These are phyloP conservation scores for Rhamnusium bicolor DNA, from an alignment of 2,888 invertebrate species.

Conservation along the genomic window DNA sequence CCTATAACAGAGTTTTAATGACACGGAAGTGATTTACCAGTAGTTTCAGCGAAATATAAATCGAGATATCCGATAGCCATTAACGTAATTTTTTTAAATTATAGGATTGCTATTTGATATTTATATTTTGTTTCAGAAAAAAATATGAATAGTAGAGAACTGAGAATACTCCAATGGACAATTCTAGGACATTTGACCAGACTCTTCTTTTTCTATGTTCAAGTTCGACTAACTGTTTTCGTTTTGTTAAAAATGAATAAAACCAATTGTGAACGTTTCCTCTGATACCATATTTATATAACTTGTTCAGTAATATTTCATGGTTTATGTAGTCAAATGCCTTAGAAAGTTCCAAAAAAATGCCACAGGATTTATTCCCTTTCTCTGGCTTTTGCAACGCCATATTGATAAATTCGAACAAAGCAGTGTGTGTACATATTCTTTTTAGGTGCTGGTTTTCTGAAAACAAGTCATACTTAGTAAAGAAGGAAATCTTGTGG, in stretches of 20 bases:
- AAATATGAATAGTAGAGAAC: neutral
- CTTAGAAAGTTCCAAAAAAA: constrained; percentile 32
- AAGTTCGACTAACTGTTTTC: constrained; percentile 22
- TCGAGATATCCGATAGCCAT: no score
- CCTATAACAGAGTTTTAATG: no score
- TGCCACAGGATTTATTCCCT: neutral
- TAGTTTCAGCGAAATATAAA: no score
- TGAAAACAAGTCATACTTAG: no score
- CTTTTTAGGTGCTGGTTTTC: no score
- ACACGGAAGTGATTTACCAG: no score
- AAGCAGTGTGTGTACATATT: no score
- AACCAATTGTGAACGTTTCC: constrained; percentile 9
- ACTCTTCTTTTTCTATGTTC: neutral
- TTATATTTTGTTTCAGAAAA: neutral
- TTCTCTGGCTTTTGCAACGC: neutral
- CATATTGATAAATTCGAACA: neutral
- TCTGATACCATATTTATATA: constrained; percentile 19
- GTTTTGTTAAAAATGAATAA: constrained; percentile 1
- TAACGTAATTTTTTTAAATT: neutral
- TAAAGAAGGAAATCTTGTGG: neutral
- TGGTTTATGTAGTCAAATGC: constrained; percentile 31
- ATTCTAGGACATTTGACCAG: neutral
- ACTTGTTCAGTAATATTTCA: neutral
- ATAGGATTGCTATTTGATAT: neutral
- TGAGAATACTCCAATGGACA: neutral